Evolutionary conservation across 2,113 vertebrate species (phyloP).

Genomic region (Daboia siamensis): DNA sequence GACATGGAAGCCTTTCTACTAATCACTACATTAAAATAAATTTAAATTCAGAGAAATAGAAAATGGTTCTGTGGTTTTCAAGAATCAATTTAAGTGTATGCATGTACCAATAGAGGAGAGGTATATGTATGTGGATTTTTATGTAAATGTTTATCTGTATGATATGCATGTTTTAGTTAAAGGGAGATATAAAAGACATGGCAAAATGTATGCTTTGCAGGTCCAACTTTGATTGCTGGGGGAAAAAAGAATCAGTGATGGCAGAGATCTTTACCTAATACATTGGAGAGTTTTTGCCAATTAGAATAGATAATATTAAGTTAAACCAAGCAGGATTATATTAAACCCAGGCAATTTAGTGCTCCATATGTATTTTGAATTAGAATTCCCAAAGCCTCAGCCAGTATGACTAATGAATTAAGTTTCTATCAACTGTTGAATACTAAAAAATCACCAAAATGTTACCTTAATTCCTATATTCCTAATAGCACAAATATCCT

Average conservation of each 20-base stretch:
- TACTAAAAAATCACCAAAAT: background rate
- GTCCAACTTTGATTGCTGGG: background rate
- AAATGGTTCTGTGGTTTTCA: background rate
- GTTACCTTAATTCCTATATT: background rate
- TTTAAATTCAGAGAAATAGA: background rate
- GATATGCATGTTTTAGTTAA: background rate
- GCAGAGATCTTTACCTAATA: background rate
- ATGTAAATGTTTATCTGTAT: background rate
- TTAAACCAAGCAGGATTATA: background rate
- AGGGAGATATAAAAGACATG: background rate
- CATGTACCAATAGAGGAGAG: no score
- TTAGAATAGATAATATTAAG: background rate
- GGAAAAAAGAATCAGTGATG: no score
- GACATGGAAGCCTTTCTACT: background rate
- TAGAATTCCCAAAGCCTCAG: background rate
- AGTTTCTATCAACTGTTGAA: background rate
- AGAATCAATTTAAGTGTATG: background rate
- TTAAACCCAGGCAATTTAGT: background rate
- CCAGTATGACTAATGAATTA: background rate
- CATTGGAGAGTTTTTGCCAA: background rate
- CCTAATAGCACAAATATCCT: background rate
- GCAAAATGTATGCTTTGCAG: background rate
- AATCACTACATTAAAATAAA: background rate
- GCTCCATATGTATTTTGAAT: background rate
- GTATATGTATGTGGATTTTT: background rate